Evolutionary conservation across 2,888 invertebrate species (phyloP).

Genomic region (Drosophila lutescens): DNA sequence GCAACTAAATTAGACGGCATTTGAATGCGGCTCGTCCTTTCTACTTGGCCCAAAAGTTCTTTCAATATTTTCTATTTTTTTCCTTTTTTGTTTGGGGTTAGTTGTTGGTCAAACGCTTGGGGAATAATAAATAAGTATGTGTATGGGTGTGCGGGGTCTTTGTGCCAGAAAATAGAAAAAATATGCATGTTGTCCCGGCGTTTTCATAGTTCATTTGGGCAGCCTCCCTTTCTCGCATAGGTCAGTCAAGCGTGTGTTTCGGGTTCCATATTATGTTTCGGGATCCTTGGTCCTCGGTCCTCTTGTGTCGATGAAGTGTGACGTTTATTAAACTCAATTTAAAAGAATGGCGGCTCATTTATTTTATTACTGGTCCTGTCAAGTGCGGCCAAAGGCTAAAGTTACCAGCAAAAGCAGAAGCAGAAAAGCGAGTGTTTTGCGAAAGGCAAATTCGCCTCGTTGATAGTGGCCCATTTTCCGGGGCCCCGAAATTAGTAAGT

Average conservation of each 20-base stretch:
- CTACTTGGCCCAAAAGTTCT: slow-evolving; percentile 25
- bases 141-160: slow-evolving; percentile 12
- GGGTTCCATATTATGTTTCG: slow-evolving; percentile 32
- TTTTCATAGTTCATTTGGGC: slow-evolving; percentile 79
- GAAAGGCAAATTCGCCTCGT: slow-evolving; percentile 49
- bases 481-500: slow-evolving; percentile 47
- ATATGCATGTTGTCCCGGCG: slow-evolving; percentile 75
- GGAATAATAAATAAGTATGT: slow-evolving; percentile 79
- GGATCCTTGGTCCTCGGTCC: slow-evolving; percentile 65
- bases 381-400: slow-evolving; percentile 65
- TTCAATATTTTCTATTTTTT: background rate
- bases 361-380: slow-evolving; percentile 74
- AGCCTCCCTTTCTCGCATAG: slow-evolving; percentile 29
- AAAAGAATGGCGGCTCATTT: slow-evolving; percentile 80
- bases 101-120: slow-evolving; percentile 78
- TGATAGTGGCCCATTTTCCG: slow-evolving; percentile 72
- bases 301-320: slow-evolving; percentile 76
- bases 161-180: slow-evolving; percentile 42
- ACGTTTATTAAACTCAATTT: slow-evolving; percentile 80
- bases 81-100: slow-evolving; percentile 56
- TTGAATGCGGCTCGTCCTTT: slow-evolving; percentile 69
- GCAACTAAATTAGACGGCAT: slow-evolving; percentile 78
- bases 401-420: slow-evolving; percentile 25
- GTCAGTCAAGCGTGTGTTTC: slow-evolving; percentile 65
- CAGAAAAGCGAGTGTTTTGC: background rate